These are phyloP conservation scores for Chaenodraco wilsoni DNA, from an alignment of 2,797 vertebrate species.

Conservation along the genomic window DNA sequence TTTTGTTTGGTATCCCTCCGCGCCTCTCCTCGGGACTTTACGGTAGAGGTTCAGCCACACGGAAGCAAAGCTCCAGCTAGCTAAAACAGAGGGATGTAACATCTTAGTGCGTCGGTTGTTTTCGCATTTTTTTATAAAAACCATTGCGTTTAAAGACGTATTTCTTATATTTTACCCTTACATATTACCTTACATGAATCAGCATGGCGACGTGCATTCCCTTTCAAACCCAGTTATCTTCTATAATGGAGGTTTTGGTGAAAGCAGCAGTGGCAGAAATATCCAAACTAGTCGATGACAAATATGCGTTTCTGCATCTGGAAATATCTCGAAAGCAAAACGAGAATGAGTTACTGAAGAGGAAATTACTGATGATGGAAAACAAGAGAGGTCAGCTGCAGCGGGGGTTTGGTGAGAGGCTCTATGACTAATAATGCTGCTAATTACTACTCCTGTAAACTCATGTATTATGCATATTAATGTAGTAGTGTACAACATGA, in stretches of 20 bases:
- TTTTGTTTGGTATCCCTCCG: background rate
- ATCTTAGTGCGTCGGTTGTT: constrained; percentile 38
- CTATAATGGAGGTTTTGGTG: constrained; percentile 84
- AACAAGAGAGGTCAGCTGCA: constrained; percentile 68
- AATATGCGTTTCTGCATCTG: constrained; percentile 78
- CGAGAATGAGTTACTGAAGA: constrained; percentile 78
- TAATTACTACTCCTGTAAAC: background rate
- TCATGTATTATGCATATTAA: background rate
- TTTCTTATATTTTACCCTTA: background rate
- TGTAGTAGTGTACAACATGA: background rate
- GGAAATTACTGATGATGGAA: constrained; percentile 74
- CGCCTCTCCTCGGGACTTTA: constrained; percentile 44
- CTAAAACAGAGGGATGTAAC: constrained; percentile 58
- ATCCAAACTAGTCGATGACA: constrained; percentile 83
- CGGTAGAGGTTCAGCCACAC: constrained; percentile 66
- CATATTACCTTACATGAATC: constrained; percentile 11
- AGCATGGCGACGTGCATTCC: constrained; percentile 79
- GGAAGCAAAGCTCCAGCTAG: constrained; percentile 69
- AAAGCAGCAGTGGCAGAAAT: constrained; percentile 82
- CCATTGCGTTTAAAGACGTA: background rate
- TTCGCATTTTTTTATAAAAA: constrained; percentile 25
- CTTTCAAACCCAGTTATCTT: constrained; percentile 81
- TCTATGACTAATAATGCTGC: background rate
- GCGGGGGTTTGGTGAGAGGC: constrained; percentile 69
- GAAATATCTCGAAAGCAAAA: constrained; percentile 79